Evolutionary conservation across 2,888 invertebrate species (phyloP).

Genomic region (Ellobium chinense): DNA sequence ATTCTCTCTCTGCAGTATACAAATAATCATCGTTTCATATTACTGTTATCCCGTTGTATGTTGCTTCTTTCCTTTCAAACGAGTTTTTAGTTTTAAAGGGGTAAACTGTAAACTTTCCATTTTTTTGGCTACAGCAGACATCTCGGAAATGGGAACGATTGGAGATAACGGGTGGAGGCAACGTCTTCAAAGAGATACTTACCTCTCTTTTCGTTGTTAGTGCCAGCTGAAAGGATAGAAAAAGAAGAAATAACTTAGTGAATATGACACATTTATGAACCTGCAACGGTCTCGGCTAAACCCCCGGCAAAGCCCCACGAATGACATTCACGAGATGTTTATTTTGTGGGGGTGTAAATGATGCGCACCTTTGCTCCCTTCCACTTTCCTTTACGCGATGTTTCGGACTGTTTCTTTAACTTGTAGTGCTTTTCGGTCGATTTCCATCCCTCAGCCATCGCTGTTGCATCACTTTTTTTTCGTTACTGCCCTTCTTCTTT

Average conservation of each 20-base stretch:
- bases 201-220: slow-evolving; percentile 44
- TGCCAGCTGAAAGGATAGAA: slow-evolving; percentile 26
- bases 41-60: too few relatives aligned
- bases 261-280: neutral
- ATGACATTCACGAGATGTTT: neutral
- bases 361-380: neutral
- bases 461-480: neutral
- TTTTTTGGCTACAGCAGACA: too few relatives aligned
- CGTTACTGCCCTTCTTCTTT: neutral
- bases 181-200: slow-evolving; percentile 5
- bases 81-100: too few relatives aligned
- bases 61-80: too few relatives aligned
- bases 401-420: too few relatives aligned
- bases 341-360: neutral
- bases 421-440: too few relatives aligned
- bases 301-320: neutral
- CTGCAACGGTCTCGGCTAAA: neutral
- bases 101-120: too few relatives aligned
- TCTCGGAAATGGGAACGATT: too few relatives aligned
- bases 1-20: too few relatives aligned
- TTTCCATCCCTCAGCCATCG: neutral
- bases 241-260: neutral
- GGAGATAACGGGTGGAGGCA: neutral
- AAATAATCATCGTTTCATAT: too few relatives aligned
- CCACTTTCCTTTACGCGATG: too few relatives aligned